These are phyloP conservation scores for Netelia melanura DNA, from an alignment of 2,888 invertebrate species.

Conservation along the genomic window DNA sequence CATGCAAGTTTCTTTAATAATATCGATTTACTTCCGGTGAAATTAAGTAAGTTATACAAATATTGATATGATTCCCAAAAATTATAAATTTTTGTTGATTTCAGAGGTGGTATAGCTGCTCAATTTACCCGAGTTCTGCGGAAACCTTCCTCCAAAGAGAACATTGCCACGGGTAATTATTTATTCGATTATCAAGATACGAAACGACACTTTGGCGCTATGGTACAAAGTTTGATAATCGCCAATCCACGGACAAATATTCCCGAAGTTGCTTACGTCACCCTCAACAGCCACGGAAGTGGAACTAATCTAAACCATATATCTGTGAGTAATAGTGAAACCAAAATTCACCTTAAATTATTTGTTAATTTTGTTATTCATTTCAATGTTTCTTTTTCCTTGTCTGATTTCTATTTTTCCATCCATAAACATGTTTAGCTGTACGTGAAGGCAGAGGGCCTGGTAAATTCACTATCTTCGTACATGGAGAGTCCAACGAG, in stretches of 20 bases:
- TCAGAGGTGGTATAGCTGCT: slow-evolving; percentile 88
- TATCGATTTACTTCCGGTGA: no score
- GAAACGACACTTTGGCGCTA: slow-evolving; percentile 87
- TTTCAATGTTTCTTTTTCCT: slow-evolving; percentile 16
- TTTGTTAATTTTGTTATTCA: background rate
- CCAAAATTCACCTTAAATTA: no score
- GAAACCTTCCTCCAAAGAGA: slow-evolving; percentile 86
- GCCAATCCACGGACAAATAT: slow-evolving; percentile 89
- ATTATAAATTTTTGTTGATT: slow-evolving; percentile 66
- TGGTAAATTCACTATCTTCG: slow-evolving; percentile 84
- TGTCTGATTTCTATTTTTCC: slow-evolving; percentile 5
- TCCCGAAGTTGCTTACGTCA: slow-evolving; percentile 88
- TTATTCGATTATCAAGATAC: slow-evolving; percentile 90
- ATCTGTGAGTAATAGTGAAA: slow-evolving; percentile 85
- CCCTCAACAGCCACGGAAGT: slow-evolving; percentile 86
- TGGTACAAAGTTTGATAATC: slow-evolving; percentile 88
- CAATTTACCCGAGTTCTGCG: slow-evolving; percentile 89
- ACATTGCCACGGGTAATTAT: slow-evolving; percentile 91
- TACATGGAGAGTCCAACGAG: slow-evolving; percentile 86
- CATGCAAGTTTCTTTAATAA: slow-evolving; percentile 86
- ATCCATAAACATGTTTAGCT: slow-evolving; percentile 84
- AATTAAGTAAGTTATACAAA: background rate
- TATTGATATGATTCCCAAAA: background rate
- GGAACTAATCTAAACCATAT: slow-evolving; percentile 87
- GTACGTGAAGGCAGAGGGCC: slow-evolving; percentile 87